phyloP scores from a whole-genome alignment of 2,888 invertebrate species.

The Rotaria sp. region DNA sequence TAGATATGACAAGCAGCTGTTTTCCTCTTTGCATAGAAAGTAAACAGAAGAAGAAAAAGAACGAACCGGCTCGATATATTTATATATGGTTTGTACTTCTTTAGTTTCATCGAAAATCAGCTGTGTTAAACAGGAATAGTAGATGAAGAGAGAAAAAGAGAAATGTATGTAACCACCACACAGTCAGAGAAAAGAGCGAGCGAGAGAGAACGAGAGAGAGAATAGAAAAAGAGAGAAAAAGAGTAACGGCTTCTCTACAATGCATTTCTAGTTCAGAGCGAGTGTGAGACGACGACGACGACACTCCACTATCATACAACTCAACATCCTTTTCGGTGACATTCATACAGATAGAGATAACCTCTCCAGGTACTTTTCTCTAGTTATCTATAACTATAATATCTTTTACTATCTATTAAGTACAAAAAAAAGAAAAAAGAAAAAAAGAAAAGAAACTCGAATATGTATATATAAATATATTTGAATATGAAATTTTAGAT shows the following conservation, averaged over 20 bases:
- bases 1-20: background rate
- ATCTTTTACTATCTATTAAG: no score
- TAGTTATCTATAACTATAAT: no score
- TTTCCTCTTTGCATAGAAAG: background rate
- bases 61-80: background rate
- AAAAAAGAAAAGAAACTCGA: no score
- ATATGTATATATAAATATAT: no score
- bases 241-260: background rate
- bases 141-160: background rate
- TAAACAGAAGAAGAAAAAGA: background rate
- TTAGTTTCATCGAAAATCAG: background rate
- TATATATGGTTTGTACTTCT: background rate
- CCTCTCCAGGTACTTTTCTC: background rate
- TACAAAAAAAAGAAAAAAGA: no score
- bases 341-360: background rate
- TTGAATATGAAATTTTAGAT: background rate
- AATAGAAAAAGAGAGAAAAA: background rate
- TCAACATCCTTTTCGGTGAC: background rate
- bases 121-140: background rate
- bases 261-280: slow-evolving; percentile 6
- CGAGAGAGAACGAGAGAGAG: background rate
- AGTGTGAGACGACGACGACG: slow-evolving; percentile 1
- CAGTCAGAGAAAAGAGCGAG: background rate
- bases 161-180: background rate
- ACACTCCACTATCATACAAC: slow-evolving; percentile 4